Conservation (phyloP, 2,888 invertebrate species). For the Anorthoa munda region DNA sequence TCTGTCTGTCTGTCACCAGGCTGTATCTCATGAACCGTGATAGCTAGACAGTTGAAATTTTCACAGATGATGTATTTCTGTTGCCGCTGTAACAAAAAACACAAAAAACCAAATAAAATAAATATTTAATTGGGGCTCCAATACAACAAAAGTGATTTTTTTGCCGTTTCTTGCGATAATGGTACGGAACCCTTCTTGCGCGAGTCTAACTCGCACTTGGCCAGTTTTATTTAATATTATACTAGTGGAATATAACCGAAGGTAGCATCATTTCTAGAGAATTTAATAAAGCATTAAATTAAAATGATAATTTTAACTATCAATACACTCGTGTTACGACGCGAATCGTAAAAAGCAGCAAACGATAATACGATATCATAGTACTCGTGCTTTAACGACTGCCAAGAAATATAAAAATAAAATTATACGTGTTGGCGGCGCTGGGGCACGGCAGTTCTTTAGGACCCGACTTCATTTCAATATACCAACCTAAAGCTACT, state of each 20-base stretch:
- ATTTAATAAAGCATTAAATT: conserved; percentile 12
- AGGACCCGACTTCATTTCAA: conserved; percentile 9
- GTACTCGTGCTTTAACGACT: conserved; percentile 36
- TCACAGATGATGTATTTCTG: too few species aligned
- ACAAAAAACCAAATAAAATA: too few species aligned
- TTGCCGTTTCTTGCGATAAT: too few species aligned
- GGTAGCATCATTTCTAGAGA: neutral
- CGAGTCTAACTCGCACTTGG: too few species aligned
- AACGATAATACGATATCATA: conserved; percentile 46
- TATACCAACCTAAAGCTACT: conserved; percentile 36
- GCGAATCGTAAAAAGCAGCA: conserved; percentile 26
- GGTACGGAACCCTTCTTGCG: too few species aligned
- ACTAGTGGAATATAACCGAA: neutral
- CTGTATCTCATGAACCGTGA: too few species aligned
- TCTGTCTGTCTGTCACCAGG: too few species aligned
- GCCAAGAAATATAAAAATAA: conserved; percentile 40
- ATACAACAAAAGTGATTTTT: too few species aligned
- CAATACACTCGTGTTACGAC: conserved; percentile 17
- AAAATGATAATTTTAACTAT: conserved; percentile 19
- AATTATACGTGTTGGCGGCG: conserved; percentile 39
- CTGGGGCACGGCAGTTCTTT: conserved; percentile 6
- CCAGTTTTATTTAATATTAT: neutral
- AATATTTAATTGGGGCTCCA: too few species aligned
- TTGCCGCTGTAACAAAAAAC: too few species aligned
- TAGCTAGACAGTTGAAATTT: too few species aligned